Evolutionary conservation across 2,888 invertebrate genomes (phyloP).

Genomic region (Syrphus vitripennis): DNA sequence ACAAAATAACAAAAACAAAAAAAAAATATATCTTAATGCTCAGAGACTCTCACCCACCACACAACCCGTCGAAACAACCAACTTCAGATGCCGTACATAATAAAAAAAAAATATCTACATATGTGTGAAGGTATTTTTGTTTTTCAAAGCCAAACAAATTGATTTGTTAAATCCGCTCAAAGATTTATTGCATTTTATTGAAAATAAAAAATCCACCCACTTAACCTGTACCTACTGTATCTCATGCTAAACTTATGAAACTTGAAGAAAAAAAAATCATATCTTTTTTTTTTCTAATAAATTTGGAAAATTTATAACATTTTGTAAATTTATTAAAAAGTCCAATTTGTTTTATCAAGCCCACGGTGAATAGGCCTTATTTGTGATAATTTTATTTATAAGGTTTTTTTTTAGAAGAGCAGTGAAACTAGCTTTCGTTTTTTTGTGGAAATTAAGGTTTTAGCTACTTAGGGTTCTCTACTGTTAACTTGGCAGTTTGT

Average conservation of each 20-base stretch:
- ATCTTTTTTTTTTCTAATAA: not conserved
- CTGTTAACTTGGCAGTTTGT: constrained; percentile 39
- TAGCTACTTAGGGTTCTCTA: not conserved
- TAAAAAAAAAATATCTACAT: not conserved
- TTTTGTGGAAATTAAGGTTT: not conserved
- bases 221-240: not conserved
- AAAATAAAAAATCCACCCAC: not conserved
- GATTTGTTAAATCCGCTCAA: constrained; percentile 62
- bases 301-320: not conserved
- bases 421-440: not conserved
- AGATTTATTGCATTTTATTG: constrained; percentile 60
- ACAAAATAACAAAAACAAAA: not conserved
- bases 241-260: not conserved
- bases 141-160: constrained; percentile 50
- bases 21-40: not conserved
- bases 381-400: not conserved
- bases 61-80: not conserved
- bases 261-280: not conserved
- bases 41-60: not conserved
- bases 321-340: not conserved
- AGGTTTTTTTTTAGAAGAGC: not conserved
- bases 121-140: not conserved
- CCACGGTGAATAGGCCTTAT: not conserved
- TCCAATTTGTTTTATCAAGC: not conserved
- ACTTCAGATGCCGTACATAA: not conserved